phyloP scores from a whole-genome alignment of 2,888 invertebrate genomes.

The Gymnosoma rotundatum region DNA sequence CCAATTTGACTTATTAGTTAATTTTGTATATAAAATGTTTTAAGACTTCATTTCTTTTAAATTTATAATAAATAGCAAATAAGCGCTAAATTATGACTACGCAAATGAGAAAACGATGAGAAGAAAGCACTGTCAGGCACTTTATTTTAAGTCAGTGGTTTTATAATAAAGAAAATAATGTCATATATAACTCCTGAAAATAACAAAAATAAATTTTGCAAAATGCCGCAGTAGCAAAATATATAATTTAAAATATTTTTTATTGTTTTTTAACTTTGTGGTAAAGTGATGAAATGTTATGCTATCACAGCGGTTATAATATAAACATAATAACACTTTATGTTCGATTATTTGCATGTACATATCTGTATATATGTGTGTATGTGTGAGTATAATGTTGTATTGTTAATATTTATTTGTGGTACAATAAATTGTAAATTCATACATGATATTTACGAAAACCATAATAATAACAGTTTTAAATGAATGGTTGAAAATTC shows the following conservation, averaged over 20 bases:
- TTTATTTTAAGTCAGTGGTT: no score
- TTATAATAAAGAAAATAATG: background rate
- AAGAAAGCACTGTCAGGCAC: no score
- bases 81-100: no score
- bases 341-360: constrained; percentile 4
- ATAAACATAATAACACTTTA: constrained; percentile 51
- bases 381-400: constrained; percentile 18
- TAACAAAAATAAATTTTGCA: background rate
- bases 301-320: constrained; percentile 65
- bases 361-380: background rate
- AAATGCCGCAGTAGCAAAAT: background rate
- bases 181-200: background rate
- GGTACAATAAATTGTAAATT: constrained; percentile 64
- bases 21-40: no score
- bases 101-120: no score
- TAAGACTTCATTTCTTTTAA: no score
- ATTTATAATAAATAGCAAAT: no score
- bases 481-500: constrained; percentile 25
- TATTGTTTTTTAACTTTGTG: constrained; percentile 29
- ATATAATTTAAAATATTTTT: background rate
- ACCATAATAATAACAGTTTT: constrained; percentile 51
- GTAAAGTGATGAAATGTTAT: constrained; percentile 66
- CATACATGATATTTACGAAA: constrained; percentile 38
- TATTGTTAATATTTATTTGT: constrained; percentile 63
- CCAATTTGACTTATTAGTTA: no score